Evolutionary conservation across 2,888 invertebrate genomes (phyloP), one percentile per base, ranked within the genome.

Genomic region (Conchocele bisecta): DNA sequence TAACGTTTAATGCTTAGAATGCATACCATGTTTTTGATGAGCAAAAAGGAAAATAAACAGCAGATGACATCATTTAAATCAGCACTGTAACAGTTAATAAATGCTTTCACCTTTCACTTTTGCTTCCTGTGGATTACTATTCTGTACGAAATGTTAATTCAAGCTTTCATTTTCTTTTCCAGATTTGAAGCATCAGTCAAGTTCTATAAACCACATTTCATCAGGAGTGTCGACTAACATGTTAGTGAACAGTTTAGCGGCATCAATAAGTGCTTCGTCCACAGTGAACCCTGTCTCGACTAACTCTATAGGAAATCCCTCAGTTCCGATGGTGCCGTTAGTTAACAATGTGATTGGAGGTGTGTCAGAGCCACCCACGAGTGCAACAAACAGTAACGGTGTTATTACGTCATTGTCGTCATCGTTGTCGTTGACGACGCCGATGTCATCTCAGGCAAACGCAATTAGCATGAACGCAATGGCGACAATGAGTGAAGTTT

Each of bases 271-370:
- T 66, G 81, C 76, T 67, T 81, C 82, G 63, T 72, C 76, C 31
- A 63, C 51, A 29, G 50, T 76, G 60, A 88, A 84, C 81, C 83
- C 87, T 83, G 85, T 87, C 84, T 85, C 87, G 66, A 64, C 74
- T 50, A 86, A 83, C 79, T 86, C 92, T 44, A 91, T 92, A 74
- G 86, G 85, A 84, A 87, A 86, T 84, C 85, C 87, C 71, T 77
- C 79, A 75, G 92, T 93, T 54, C 93, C 93, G 89, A 93, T 93
- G 87, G 92, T 93, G 68, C 92, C 93, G 22, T 93, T 93, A 75
- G 93, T 74, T 59, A 70, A 67, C 65, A 77, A 66, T 33, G 70
- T 69, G 31, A 58, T 61, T 29, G 58, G 59, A 31, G 69, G 71
- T 56, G 69, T 64, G 33, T 59, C 72, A 24, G 39, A 53, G 15